phyloP scores from a whole-genome alignment of 2,113 vertebrate genomes.

The Leptocoma aspasia region DNA sequence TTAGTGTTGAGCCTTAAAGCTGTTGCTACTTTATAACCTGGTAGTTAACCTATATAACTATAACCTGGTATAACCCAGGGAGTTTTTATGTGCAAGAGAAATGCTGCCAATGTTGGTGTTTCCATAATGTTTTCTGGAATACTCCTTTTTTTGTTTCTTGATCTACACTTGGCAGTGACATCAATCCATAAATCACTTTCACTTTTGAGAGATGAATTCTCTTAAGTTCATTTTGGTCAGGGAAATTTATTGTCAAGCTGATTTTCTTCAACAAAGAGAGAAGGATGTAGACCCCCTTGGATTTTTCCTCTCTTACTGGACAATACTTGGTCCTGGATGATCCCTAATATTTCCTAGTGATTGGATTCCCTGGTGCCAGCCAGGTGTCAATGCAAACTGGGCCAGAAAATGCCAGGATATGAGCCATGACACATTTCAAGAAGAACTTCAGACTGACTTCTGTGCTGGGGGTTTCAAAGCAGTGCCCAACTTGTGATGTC shows the following conservation, averaged over 20 bases:
- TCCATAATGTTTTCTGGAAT: not conserved
- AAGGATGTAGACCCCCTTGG: not conserved
- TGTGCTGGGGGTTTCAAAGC: not conserved
- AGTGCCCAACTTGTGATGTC: not conserved
- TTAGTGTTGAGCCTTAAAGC: not conserved
- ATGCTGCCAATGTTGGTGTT: not conserved
- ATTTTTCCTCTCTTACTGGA: not conserved
- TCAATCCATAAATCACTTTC: not conserved
- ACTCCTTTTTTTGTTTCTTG: not conserved
- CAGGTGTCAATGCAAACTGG: not conserved
- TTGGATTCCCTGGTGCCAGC: not conserved
- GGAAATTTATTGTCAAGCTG: rapidly evolving
- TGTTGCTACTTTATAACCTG: not conserved
- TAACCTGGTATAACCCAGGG: not conserved
- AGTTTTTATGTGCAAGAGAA: not conserved
- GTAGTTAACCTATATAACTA: not conserved
- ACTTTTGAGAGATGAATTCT: not conserved
- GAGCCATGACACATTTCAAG: not conserved
- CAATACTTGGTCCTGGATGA: not conserved
- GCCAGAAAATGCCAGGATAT: not conserved
- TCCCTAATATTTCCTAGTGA: not conserved
- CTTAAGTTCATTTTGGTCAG: not conserved
- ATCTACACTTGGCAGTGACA: not conserved
- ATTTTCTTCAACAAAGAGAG: not conserved
- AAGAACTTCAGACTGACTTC: not conserved